Evolutionary conservation across 2,888 invertebrate species (phyloP), one percentile per base, ranked within the genome.

Genomic region (Ptilodon capucinus): DNA sequence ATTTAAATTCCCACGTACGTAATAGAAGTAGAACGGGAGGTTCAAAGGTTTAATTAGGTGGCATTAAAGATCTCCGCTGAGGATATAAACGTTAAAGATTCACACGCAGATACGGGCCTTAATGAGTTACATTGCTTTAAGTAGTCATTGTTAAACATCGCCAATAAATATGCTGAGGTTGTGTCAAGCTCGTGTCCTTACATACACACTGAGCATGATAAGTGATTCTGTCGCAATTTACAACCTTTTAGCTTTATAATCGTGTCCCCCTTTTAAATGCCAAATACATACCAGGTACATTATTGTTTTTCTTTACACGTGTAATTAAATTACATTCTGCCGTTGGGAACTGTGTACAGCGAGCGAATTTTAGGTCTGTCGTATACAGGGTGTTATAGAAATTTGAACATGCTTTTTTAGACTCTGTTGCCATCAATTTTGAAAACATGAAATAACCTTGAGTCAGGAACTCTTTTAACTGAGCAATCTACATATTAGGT

Each of bases 161-260:
- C 49, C 40, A 49, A 57, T 65, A 62, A 57, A 63, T 51, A 64
- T 66, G 46, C 44, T 36, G 30, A 17, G 46, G 49, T 30, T 45
- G 55, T 54, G 51, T 51, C 47, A 48, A 41, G 60, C 55, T 49
- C 55, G 54, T 57, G 62, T 54, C 49, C 52, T 60, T 54, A 65
- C 51, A 60, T 48, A 53, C 48, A 42, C 51, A 63, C 49, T 66
- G 57, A 53, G 51, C 60, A 64, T 66, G 54, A 56, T 44, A 60
- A 63, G 52, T 57, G 55, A 51, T 56, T 30, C 40, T 64, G 51
- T 60, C 43, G 60, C 51, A 54, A 56, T 52, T 63, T 63, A 65
- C 60, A 57, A 63, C 45, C 44, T 41, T 66, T 60, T 66, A 60
- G 60, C 40, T 40, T 19, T 16, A 14, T 16, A 38, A 19, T 25